Conservation (phyloP, 2,888 invertebrate genomes). For the Mimas tiliae region DNA sequence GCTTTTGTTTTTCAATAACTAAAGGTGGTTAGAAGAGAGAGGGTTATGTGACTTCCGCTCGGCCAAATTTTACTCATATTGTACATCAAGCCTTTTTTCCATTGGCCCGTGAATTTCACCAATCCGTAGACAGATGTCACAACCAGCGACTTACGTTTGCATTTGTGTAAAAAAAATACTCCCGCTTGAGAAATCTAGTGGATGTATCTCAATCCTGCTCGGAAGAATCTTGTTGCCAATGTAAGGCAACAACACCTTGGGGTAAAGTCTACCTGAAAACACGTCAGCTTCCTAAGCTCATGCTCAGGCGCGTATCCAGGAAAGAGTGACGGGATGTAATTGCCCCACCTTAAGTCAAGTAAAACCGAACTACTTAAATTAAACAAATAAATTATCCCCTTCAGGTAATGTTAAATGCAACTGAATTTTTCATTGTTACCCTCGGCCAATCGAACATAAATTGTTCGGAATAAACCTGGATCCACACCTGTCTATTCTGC, state of each 20-base stretch:
- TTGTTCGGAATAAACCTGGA: too few species aligned
- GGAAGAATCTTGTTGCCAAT: conserved; percentile 37
- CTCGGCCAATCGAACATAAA: too few species aligned
- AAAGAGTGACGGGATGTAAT: background rate
- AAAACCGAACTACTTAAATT: background rate
- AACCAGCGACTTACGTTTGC: conserved; percentile 20
- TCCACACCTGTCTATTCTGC: too few species aligned
- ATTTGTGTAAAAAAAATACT: conserved; percentile 36
- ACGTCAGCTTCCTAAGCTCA: conserved; percentile 35
- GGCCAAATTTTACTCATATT: too few species aligned
- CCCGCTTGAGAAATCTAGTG: conserved; percentile 41
- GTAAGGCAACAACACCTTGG: conserved; percentile 38
- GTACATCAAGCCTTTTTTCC: background rate
- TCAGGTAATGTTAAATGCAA: too few species aligned
- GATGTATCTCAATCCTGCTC: conserved; percentile 39
- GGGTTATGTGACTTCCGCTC: too few species aligned
- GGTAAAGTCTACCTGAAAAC: conserved; percentile 44
- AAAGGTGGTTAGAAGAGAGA: too few species aligned
- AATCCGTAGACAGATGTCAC: conserved; percentile 17
- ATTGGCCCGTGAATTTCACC: background rate
- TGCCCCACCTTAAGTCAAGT: background rate
- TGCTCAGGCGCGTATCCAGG: background rate
- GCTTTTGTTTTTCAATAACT: too few species aligned
- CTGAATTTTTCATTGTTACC: too few species aligned
- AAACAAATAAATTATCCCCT: too few species aligned